Evolutionary conservation across 2,797 vertebrate species (phyloP).

Genomic region (Threskiornis aethiopicus): DNA sequence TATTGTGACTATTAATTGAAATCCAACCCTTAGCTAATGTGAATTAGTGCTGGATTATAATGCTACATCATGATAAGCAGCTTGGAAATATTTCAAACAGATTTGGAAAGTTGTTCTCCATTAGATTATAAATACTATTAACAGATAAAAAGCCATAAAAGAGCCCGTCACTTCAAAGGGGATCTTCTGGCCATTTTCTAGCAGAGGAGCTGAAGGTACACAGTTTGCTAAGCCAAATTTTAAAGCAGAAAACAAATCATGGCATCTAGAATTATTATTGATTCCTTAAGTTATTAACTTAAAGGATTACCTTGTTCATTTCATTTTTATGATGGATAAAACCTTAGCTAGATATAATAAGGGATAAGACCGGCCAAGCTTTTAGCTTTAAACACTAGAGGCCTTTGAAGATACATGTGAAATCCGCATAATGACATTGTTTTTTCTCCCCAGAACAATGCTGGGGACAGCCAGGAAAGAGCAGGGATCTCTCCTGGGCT

Average conservation of each 20-base stretch:
- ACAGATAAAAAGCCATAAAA: slow-evolving; percentile 38
- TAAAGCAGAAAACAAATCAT: neutral
- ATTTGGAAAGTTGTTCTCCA: slow-evolving; percentile 30
- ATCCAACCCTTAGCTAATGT: slow-evolving; percentile 47
- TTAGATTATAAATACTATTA: slow-evolving; percentile 56
- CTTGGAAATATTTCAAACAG: slow-evolving; percentile 64
- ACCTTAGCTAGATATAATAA: neutral
- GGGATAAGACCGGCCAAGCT: neutral
- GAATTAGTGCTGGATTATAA: slow-evolving; percentile 60
- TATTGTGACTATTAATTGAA: slow-evolving; percentile 31
- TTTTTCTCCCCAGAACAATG: neutral
- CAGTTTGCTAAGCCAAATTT: neutral
- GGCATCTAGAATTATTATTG: neutral
- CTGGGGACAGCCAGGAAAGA: neutral
- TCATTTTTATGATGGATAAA: neutral
- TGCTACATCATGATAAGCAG: slow-evolving; percentile 40
- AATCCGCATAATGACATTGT: neutral
- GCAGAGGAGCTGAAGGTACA: neutral
- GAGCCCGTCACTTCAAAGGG: slow-evolving; percentile 18
- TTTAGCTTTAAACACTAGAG: neutral
- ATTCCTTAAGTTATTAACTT: neutral
- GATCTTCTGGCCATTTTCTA: slow-evolving; percentile 4
- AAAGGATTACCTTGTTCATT: neutral
- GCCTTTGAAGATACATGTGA: neutral
- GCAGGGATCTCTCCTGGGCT: neutral